Evolutionary conservation across 2,888 invertebrate genomes (phyloP), one percentile per base, ranked within the genome.

Genomic region (Sinopyrophorus schimmeli): DNA sequence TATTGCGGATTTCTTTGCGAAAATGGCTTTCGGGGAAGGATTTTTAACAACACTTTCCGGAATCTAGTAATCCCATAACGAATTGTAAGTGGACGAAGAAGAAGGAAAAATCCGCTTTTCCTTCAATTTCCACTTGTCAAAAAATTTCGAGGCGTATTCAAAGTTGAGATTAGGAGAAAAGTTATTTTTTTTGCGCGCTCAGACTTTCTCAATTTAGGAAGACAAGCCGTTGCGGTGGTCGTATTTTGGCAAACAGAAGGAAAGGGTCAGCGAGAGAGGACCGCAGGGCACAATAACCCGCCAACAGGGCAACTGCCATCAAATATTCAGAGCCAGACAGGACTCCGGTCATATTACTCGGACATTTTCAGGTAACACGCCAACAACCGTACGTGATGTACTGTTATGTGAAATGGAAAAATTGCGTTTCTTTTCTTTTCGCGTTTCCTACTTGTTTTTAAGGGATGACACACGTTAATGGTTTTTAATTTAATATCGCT

Each of bases 201-300:
- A 12, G 35, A 24, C 17, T 10, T 46, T 37, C 18, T 20, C 38
- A 46, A 46, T 46, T 44, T 46, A 12, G 10, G 17, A 46, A 46
- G 30, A 38, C 46, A 11, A 28, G 23, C 38, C 30, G 31, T 46
- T 43, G 7, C 15, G 34, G 9, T 17, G 27, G 40, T 47, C 38
- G 40, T 40, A 47, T 40, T 40, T 47, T 24, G 32, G 27, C 12
- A 34, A 47, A 39, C 40, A 47, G 47, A 40, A 28, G 32, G 39
- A 46, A 31, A 38, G 37, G 37, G 37, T 46, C 46, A 23, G 38
- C 17, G 24, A 38, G 31, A 47, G 37, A 54, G 44, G 47, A 40
- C 51, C 43, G 40, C 41, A 34, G 54, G 54, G 54, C 54, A 47
- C 54, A 51, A 54, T 54, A 54, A 54, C 43, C 47, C 31, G 47